Base-by-base conservation (phyloP, 92 coral and sea anemone species). In the Pocillopora meandrina region DNA sequence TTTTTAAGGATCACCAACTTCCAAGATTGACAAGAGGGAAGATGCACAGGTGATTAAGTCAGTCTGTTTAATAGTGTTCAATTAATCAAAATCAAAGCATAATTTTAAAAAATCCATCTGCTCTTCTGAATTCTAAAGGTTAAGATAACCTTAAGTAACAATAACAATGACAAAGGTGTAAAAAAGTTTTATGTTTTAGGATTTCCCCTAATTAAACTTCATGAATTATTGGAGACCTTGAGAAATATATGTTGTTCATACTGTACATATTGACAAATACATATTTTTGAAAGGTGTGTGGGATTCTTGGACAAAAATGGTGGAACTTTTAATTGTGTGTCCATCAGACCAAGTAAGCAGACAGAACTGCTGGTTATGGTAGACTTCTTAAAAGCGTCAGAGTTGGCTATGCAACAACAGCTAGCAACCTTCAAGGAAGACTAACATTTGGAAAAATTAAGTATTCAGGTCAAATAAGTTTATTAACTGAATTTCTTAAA, bases 11-110 rank as follows among this genome's bases (percentile, higher is more conserved):
- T 85, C 95, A 93, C 10, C 88, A 69, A 58, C 86, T 97, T 33
- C 98, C 98, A 84, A 92, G 99, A 63, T 72, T 97, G 65, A 92
- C 93, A 63, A 87, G 99, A 81, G 98, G 99, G 10, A 95, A 95
- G 81, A 89, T 71, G 82, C 93, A 94, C 94, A 89, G 99, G 99
- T 95, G n/a, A 74, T 52, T 74, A 5, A 49, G 14, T 59, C 12
- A 12, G 4, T 16, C 3, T 3, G 56, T 74, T 11, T 34, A 1
- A 12, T 20, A 12, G 62, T 3, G 56, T 74, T 11, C 31, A 10
- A 14, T 23, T 26, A 26, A 26, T 49, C 36, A 56, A 47, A 36
- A 8, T 42, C 59, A 72, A 12, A 47, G 15, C 59, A 14, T 72
- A 42, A 42, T 3, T 26, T 36, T 1, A 72, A 72, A 20, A 72